A percentile compares a stretch with the other conserved stretches of the same genome.
These are phyloP conservation scores for Morone chrysops DNA, from an alignment of 2,113 vertebrate species.

Conservation along the genomic window DNA sequence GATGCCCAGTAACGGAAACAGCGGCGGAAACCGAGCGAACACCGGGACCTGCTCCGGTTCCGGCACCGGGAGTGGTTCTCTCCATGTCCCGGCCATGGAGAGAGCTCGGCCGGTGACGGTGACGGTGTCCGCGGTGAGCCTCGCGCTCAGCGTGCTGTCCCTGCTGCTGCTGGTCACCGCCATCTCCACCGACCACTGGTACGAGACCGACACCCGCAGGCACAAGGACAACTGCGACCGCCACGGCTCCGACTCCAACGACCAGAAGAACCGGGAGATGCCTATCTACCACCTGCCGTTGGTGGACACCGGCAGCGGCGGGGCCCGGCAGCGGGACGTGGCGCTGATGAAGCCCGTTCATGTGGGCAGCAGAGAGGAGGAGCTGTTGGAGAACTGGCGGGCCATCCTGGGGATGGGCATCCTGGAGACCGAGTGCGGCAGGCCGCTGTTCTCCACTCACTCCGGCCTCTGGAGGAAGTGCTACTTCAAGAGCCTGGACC, in stretches of 20 bases:
- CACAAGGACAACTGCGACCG: constrained; percentile 91
- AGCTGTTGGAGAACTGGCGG: constrained; percentile 89
- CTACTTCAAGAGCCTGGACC: constrained; percentile 87
- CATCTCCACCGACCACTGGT: constrained; percentile 92
- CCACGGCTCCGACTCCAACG: constrained; percentile 85
- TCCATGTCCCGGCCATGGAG: constrained; percentile 84
- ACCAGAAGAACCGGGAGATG: constrained; percentile 91
- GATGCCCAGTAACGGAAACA: constrained; percentile 70
- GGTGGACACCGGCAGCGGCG: constrained; percentile 80
- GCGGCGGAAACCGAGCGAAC: constrained; percentile 12
- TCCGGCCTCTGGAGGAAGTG: constrained; percentile 91
- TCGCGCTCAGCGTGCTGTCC: constrained; percentile 85
- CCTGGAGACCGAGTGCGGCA: constrained; percentile 89
- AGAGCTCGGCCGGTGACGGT: constrained; percentile 82
- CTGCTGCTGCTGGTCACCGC: constrained; percentile 87
- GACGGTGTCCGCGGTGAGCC: constrained; percentile 86
- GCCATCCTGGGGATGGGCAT: constrained; percentile 90
- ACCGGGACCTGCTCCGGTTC: constrained; percentile 23
- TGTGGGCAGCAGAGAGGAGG: constrained; percentile 84
- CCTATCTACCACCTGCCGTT: constrained; percentile 93
- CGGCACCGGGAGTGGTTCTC: constrained; percentile 23
- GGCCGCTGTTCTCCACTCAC: constrained; percentile 89
- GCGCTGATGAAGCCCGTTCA: constrained; percentile 85
- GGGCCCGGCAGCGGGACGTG: constrained; percentile 75
- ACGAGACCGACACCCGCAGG: constrained; percentile 89